Evolutionary conservation across 2,797 vertebrate genomes (phyloP), one percentile per base, ranked within the genome.

Genomic region (Malurus leucopterus): DNA sequence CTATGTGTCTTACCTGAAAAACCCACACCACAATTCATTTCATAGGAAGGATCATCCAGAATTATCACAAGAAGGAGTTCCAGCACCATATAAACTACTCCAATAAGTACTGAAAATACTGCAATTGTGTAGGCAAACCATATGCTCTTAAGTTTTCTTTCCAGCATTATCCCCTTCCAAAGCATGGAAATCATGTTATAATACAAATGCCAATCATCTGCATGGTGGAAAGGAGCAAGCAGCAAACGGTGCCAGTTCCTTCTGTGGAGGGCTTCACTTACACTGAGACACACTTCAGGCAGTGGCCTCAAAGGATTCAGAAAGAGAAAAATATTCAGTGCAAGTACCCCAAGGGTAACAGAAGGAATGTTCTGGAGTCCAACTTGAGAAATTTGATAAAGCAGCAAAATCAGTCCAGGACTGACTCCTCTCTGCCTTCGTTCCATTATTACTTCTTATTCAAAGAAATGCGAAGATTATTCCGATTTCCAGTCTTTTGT

Each of bases 131-230:
- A 98, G n/a, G 97, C 96, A 93, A 99, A 99, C 97, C 98, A 98
- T 20, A 81, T 2, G 22, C 98, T 97, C 21, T 98, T 98, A 51
- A 99, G 95, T 50, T 96, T 97, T 15, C 65, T 96, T 94, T 99
- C 99, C 96, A 99, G 96, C 34, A 77, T 95, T 3, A 97, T 94
- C 24, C 99, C 99, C 89, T 99, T 99, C 98, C 98, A 99, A 23
- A 99, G 96, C 92, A 99, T 97, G 57, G 99, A 99, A 9, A 57
- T 95, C 99, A 99, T 99, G 93, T 99, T 99, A 95, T 98, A 99
- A 93, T 99, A 99, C 29, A 99, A 97, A 69, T 99, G 99, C 98
- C 97, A 98, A 44, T 99, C 99, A 18, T 99, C 98, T 0, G 47
- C 97, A 9, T 99, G 99, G 96, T 99, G 99, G 76, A 99, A 51